Percentiles rank a stretch among this genome's conserved stretches.
Evolutionary conservation across 2,797 vertebrate genomes (phyloP).

Genomic region (Thalassophryne amazonica): DNA sequence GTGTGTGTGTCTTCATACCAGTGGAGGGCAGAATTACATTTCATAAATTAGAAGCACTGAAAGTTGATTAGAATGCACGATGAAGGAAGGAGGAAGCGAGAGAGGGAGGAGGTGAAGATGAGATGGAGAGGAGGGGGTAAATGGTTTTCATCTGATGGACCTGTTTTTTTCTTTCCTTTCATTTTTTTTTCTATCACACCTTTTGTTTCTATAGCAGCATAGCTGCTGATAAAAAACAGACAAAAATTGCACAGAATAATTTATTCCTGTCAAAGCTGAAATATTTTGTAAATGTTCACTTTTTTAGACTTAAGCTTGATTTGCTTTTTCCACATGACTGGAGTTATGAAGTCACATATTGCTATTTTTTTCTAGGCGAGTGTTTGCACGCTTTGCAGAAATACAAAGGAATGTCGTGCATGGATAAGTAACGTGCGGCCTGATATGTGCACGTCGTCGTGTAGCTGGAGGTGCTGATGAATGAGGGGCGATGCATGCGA

Average conservation of each 20-base stretch:
- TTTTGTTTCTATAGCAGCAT: constrained; percentile 23
- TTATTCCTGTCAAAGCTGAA: neutral
- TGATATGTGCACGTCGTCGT: neutral
- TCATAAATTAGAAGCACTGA: constrained; percentile 81
- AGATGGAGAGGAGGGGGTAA: constrained; percentile 10
- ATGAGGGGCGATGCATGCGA: constrained; percentile 39
- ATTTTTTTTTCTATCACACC: neutral
- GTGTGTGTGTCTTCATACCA: constrained; percentile 82
- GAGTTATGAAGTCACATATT: too few relatives aligned
- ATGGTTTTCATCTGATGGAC: constrained; percentile 44
- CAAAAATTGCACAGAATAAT: neutral
- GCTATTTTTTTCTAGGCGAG: neutral
- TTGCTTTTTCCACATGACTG: too few relatives aligned
- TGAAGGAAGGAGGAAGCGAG: constrained; percentile 11
- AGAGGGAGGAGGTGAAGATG: neutral
- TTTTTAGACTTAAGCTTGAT: neutral
- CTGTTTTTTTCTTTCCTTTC: neutral
- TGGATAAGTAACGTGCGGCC: constrained; percentile 9
- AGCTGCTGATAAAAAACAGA: constrained; percentile 31
- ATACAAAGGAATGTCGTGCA: neutral
- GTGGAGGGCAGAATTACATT: constrained; percentile 98
- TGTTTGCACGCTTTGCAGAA: neutral
- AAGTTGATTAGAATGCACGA: constrained; percentile 72
- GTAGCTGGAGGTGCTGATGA: constrained; percentile 36
- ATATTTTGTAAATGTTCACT: neutral